phyloP scores from a whole-genome alignment of 2,888 invertebrate species.

The Diachrysia chrysitis region DNA sequence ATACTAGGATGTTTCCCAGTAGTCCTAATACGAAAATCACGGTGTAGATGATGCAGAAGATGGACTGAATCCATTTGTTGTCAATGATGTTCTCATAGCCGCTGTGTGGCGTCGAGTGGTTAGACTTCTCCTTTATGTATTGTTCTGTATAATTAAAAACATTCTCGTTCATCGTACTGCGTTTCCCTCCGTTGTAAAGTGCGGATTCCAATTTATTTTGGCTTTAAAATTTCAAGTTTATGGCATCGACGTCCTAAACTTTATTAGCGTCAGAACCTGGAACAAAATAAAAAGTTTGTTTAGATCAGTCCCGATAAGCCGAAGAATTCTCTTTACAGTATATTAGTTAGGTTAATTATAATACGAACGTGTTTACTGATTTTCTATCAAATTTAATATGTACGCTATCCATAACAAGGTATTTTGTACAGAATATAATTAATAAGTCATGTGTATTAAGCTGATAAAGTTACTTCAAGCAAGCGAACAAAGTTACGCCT shows the following conservation, averaged over 20 bases:
- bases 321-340: conserved; percentile 10
- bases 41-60: conserved; percentile 94
- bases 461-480: too few relatives aligned
- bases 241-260: conserved; percentile 68
- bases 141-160: conserved; percentile 69
- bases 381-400: not conserved
- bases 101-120: conserved; percentile 68
- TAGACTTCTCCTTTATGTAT: conserved; percentile 66
- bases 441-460: too few relatives aligned
- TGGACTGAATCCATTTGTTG: conserved; percentile 91
- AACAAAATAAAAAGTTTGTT: conserved; percentile 80
- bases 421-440: too few relatives aligned
- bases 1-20: conserved; percentile 96
- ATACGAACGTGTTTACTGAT: not conserved
- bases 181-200: conserved; percentile 67
- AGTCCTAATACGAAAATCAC: conserved; percentile 96
- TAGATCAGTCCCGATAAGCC: conserved; percentile 59
- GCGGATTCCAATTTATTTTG: conserved; percentile 70
- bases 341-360: not conserved
- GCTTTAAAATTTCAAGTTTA: conserved; percentile 75
- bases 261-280: conserved; percentile 75
- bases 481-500: too few relatives aligned
- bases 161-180: conserved; percentile 77
- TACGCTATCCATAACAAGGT: too few relatives aligned
- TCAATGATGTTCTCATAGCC: conserved; percentile 89